Evolutionary conservation across 2,888 invertebrate genomes (phyloP).

Genomic region (Epinotia ramella): DNA sequence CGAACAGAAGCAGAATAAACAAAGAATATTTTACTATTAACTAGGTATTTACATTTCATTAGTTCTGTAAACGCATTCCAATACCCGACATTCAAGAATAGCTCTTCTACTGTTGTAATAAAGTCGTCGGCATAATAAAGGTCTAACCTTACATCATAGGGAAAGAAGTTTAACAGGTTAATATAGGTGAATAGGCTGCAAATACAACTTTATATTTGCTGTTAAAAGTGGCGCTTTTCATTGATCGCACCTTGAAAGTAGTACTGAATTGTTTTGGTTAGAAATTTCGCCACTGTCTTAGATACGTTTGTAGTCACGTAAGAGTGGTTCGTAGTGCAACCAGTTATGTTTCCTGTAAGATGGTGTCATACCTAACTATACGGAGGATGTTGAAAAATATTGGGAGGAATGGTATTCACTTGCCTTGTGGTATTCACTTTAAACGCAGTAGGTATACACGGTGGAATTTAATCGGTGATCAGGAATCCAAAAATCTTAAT

Average conservation of each 20-base stretch:
- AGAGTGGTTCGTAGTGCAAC: constrained; percentile 2
- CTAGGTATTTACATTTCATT: constrained; percentile 1
- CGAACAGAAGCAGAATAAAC: background rate
- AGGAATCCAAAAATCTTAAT: no score
- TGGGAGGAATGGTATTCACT: no score
- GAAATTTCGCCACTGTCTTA: background rate
- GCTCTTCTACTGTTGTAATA: background rate
- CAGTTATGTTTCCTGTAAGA: constrained; percentile 18
- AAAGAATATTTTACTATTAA: background rate
- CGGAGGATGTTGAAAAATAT: background rate
- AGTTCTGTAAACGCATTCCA: constrained; percentile 4
- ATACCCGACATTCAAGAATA: background rate
- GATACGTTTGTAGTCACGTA: constrained; percentile 17
- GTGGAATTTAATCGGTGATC: no score
- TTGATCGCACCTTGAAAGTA: background rate
- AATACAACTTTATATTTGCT: constrained; percentile 15
- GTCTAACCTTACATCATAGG: constrained; percentile 22
- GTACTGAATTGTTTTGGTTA: constrained; percentile 1
- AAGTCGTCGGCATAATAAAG: background rate
- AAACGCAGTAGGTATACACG: no score
- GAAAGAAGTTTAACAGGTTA: constrained; percentile 35
- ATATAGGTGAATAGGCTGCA: constrained; percentile 35
- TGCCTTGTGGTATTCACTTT: no score
- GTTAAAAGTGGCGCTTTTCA: constrained; percentile 2
- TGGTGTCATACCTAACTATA: constrained; percentile 3